A percentile compares a stretch with the other conserved stretches of the same genome.
phyloP scores from a whole-genome alignment of 2,888 invertebrate species.

The Tholera decimalis region DNA sequence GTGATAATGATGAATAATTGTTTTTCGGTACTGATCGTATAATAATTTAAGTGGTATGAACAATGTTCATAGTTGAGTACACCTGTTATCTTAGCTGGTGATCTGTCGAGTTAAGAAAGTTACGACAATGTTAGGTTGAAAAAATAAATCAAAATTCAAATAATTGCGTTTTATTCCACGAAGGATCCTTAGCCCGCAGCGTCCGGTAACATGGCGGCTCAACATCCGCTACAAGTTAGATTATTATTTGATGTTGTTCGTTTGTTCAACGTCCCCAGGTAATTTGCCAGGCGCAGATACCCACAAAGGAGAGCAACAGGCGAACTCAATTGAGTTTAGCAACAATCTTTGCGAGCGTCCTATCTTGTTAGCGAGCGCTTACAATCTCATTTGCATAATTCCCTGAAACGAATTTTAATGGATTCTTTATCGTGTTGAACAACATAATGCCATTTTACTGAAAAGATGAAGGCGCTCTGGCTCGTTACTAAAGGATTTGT shows the following conservation, averaged over 20 bases:
- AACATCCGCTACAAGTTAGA: constrained; percentile 41
- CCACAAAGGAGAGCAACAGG: constrained; percentile 78
- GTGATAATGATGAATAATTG: constrained; percentile 89
- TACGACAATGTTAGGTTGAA: constrained; percentile 91
- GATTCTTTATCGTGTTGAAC: constrained; percentile 83
- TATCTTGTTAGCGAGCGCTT: constrained; percentile 83
- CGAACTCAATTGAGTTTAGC: constrained; percentile 82
- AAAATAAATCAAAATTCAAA: constrained; percentile 87
- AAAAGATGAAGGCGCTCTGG: constrained; percentile 67
- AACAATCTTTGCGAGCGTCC: constrained; percentile 83
- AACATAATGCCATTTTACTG: constrained; percentile 78
- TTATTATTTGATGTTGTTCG: constrained; percentile 59
- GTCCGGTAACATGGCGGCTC: constrained; percentile 9
- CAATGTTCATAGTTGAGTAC: constrained; percentile 90
- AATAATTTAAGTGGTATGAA: constrained; percentile 89
- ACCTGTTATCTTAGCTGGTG: constrained; percentile 90
- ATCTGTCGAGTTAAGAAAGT: constrained; percentile 88
- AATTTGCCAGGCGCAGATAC: constrained; percentile 62
- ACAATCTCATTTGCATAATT: constrained; percentile 88
- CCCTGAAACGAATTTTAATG: constrained; percentile 85
- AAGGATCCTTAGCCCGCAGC: constrained; percentile 6
- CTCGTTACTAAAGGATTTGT: constrained; percentile 70
- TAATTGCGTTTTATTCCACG: constrained; percentile 77
- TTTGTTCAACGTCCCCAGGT: constrained; percentile 56
- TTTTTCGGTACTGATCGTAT: constrained; percentile 90